Evolutionary conservation across 1,140 invertebrate species (phyloP).

Genomic region (Neodiprion pinetum): DNA sequence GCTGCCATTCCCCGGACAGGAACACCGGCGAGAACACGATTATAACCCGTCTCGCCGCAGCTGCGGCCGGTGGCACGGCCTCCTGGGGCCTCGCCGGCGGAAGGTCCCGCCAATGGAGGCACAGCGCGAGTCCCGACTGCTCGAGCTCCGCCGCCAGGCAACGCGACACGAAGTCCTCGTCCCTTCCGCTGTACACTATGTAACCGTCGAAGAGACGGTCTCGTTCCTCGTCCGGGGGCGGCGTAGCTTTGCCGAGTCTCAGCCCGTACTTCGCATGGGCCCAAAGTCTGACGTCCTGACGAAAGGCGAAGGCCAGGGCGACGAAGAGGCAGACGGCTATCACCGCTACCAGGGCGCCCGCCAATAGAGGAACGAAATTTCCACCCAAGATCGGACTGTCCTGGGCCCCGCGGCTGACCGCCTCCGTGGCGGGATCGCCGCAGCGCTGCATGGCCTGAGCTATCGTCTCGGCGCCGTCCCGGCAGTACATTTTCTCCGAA

Average conservation of each 20-base stretch:
- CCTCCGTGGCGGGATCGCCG: conserved; percentile 62
- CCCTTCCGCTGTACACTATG: conserved; percentile 85
- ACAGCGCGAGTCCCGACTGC: conserved; percentile 74
- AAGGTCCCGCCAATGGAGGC: conserved; percentile 77
- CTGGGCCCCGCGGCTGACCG: conserved; percentile 49
- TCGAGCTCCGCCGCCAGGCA: conserved; percentile 82
- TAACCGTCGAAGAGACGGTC: conserved; percentile 87
- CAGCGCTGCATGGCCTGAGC: conserved; percentile 67
- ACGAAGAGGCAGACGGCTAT: conserved; percentile 73
- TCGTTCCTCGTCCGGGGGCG: conserved; percentile 67
- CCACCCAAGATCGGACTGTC: conserved; percentile 62
- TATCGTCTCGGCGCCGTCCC: conserved; percentile 67
- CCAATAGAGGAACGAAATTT: conserved; percentile 76
- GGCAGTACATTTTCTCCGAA: conserved; percentile 70
- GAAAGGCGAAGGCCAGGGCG: conserved; percentile 77
- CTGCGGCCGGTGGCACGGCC: conserved; percentile 79
- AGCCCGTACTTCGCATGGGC: conserved; percentile 77
- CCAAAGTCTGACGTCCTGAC: conserved; percentile 78
- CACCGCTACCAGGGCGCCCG: conserved; percentile 76
- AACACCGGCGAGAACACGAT: conserved; percentile 78
- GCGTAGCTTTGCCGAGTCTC: conserved; percentile 71
- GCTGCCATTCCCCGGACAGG: conserved; percentile 77
- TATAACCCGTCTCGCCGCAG: conserved; percentile 75
- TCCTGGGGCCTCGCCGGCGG: conserved; percentile 73
- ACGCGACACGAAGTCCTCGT: conserved; percentile 80